Conservation (phyloP, 2,797 vertebrate species). For the Coracias cyanogaster region DNA sequence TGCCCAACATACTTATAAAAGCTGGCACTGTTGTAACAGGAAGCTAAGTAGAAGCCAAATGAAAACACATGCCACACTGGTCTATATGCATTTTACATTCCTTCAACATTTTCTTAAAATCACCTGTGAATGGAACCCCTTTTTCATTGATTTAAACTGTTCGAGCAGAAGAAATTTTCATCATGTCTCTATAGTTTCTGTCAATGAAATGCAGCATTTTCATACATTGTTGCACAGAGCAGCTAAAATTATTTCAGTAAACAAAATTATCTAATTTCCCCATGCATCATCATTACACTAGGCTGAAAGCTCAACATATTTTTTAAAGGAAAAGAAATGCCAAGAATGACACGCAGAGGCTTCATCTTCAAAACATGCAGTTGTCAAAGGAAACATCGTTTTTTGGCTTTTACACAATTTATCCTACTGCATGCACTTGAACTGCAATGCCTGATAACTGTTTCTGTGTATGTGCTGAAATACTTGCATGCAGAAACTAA, state of each 20-base stretch:
- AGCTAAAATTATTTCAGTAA: slow-evolving; percentile 2
- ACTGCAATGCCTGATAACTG: neutral
- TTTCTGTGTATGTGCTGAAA: neutral
- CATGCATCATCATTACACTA: neutral
- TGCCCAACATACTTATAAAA: neutral
- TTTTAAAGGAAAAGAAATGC: slow-evolving; percentile 6
- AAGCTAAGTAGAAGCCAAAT: neutral
- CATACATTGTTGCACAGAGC: neutral
- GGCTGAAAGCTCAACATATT: neutral
- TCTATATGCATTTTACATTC: neutral
- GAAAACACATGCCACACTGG: neutral
- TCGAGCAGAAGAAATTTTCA: neutral
- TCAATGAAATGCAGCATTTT: neutral
- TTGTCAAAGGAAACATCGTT: neutral
- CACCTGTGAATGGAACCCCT: neutral
- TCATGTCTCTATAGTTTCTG: neutral
- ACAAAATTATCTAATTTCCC: slow-evolving; percentile 18
- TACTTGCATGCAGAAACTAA: neutral
- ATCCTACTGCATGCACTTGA: neutral
- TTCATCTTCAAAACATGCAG: neutral
- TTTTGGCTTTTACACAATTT: neutral
- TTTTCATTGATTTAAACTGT: neutral
- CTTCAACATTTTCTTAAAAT: neutral
- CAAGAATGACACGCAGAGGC: neutral
- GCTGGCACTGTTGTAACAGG: neutral